Evolutionary conservation across 2,113 vertebrate species (phyloP).

Genomic region (Zapus hudsonius): DNA sequence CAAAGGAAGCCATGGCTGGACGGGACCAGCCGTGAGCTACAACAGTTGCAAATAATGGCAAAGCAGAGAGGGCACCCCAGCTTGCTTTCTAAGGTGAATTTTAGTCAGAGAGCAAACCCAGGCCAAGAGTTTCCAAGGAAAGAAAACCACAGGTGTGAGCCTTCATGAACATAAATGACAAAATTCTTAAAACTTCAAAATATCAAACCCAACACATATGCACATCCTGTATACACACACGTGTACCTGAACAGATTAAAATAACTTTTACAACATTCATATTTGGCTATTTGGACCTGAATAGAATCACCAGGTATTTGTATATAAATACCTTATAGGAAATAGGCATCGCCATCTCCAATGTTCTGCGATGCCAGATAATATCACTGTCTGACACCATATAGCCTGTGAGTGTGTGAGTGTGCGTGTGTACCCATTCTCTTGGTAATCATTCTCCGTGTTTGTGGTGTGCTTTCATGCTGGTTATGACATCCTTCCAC

Average conservation of each 20-base stretch:
- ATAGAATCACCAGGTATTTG: background rate
- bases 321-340: background rate
- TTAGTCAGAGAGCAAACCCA: too few species aligned
- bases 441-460: background rate
- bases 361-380: background rate
- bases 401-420: accelerated
- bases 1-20: background rate
- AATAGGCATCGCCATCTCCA: background rate
- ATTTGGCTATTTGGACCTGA: background rate
- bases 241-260: background rate
- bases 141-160: too few species aligned
- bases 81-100: too few species aligned
- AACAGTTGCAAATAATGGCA: too few species aligned
- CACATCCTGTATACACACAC: background rate
- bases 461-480: background rate
- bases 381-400: background rate
- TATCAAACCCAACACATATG: background rate
- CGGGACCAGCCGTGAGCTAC: too few species aligned
- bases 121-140: too few species aligned
- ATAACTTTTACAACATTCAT: background rate
- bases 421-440: accelerated
- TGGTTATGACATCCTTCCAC: background rate
- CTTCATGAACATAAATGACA: too few species aligned
- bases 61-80: too few species aligned
- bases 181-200: background rate